Evolutionary conservation across 2,113 vertebrate genomes (phyloP), one percentile per base, ranked within the genome.

Genomic region (Rhinoptilus africanus): DNA sequence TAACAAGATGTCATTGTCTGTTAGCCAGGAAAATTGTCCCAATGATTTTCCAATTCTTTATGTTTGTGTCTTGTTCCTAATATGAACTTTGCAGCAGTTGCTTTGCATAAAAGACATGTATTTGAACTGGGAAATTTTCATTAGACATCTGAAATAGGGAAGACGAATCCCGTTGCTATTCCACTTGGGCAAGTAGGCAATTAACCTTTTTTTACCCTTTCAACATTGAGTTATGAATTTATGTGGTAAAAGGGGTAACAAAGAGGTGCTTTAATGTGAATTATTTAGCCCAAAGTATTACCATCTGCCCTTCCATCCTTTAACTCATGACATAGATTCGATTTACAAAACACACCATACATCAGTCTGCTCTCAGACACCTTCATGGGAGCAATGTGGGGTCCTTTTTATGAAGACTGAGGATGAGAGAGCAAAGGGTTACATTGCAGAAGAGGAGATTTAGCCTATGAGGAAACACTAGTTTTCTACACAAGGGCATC

Each of bases 361-460:
- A 68, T 35, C 43, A 56, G 22, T 9, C 51, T 87, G 43, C 56
- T 48, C 35, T 37, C 64, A 74, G 56, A n/a, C 41, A 53, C 50
- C 30, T 90, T 82, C 45, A 28, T 43, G 66, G 71, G 35, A 81
- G 24, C 14, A 66, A 18, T 1, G 10, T 13, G 37, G 43, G 43
- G 48, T 8, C 13, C 12, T 43, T 54, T 28, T 23, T 69, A 11
- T 45, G 48, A 82, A 47, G 9, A 21, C 7, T 27, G 35, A 32
- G 45, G 23, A 43, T 3, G 9, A 39, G 10, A 53, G 21, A 75
- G 24, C 4, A 28, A 35, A n/a, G 64, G 41, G 6, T 53, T 69
- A n/a, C 5, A 10, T 3, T 62, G n/a, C 21, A 48, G 0, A 10
- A 21, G 4, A 3, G 4, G 27, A 76, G 27, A 13, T 72, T n/a